These are phyloP conservation scores for Perccottus glenii DNA, from an alignment of 2,113 vertebrate species.

Conservation along the genomic window DNA sequence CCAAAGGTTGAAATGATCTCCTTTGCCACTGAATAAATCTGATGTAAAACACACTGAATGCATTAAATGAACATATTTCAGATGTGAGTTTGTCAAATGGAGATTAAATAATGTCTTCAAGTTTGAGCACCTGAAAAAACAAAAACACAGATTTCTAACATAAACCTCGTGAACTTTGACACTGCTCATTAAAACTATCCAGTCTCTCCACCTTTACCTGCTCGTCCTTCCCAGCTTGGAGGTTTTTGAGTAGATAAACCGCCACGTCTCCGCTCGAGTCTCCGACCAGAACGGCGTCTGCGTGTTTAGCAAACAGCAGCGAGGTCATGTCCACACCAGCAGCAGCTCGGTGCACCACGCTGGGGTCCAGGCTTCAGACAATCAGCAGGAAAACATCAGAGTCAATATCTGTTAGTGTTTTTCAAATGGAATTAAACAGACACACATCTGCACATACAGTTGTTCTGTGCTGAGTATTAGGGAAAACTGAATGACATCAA, in stretches of 20 bases:
- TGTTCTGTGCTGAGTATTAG: no score
- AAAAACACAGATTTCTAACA: not conserved
- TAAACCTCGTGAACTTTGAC: not conserved
- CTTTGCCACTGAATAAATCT: no score
- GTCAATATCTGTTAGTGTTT: no score
- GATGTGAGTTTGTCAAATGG: not conserved
- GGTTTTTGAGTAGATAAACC: constrained; percentile 81
- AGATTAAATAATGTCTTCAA: constrained; percentile 33
- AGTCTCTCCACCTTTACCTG: constrained; percentile 70
- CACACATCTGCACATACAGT: no score
- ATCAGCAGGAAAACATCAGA: not conserved
- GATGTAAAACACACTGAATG: no score
- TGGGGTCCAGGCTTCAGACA: constrained; percentile 80
- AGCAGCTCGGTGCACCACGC: constrained; percentile 68
- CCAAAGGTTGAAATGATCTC: not conserved
- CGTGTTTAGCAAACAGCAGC: constrained; percentile 79
- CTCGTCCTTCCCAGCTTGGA: constrained; percentile 47
- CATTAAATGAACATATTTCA: no score
- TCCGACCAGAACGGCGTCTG: constrained; percentile 85
- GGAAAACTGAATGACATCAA: no score
- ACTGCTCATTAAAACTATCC: not conserved
- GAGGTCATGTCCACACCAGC: constrained; percentile 75
- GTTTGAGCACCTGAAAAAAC: constrained; percentile 30
- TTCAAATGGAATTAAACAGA: no score
- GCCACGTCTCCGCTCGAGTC: constrained; percentile 83